Evolutionary conservation across 2,797 vertebrate genomes (phyloP), one percentile per base, ranked within the genome.

Genomic region (Tokudaia muenninki): DNA sequence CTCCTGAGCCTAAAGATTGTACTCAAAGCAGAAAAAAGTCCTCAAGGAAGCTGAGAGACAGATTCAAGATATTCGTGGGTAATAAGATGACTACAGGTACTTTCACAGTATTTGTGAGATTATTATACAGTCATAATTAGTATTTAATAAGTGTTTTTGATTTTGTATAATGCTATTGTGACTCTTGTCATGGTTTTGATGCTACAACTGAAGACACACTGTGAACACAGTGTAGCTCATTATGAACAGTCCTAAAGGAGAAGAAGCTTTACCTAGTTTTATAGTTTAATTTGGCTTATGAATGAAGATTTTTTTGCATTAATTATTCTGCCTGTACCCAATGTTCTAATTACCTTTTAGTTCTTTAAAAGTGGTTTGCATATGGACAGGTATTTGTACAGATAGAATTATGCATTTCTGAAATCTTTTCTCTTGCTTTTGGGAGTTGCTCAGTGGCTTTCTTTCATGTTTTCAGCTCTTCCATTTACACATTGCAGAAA

Each of bases 11-110:
- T 79, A 37, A 86, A 59, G 67, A 87, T 52, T 72, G 16, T 72
- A 37, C 22, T 65, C 65, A 92, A 75, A 86, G 37, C 34, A 96
- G 55, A 83, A 95, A 94, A 72, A n/a, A 50, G 31, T 79, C 94
- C 61, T 93, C n/a, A 67, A 47, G 93, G 44, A 94, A 29, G n/a
- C 16, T 41, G 24, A 86, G 9, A 21, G 21, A 72, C 70, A 72
- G 16, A 79, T 89, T 16, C 13, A 83, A 78, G 47, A 65, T 79
- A 22, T 52, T 59, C 29, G 29, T 17, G 31, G 19, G 16, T 37
- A 91, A 13, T 70, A 34, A 72, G 79, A 91, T 52, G 79, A 65
- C 3, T 6, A 52, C 4, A 31, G 52, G 37, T 34, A 22, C 52
- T 80, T 72, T 47, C 41, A 61, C 6, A 61, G 59, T 31, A 87